These are phyloP conservation scores for Mastacembelus armatus DNA, from an alignment of 2,797 vertebrate species.

Conservation along the genomic window DNA sequence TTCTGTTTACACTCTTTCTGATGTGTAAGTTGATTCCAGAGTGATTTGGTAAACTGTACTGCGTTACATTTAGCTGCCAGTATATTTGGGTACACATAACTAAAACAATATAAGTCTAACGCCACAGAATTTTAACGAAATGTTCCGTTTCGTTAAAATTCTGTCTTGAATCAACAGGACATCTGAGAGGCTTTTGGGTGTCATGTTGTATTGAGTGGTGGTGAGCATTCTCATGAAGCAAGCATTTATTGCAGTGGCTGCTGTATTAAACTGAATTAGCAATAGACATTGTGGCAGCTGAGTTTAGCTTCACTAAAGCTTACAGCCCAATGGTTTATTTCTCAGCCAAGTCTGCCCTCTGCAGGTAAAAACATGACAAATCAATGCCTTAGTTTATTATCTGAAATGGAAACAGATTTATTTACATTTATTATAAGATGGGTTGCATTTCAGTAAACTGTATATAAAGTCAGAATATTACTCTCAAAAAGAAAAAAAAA, in stretches of 20 bases:
- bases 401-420: neutral
- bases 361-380: slow-evolving; percentile 49
- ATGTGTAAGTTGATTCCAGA: neutral
- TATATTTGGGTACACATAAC: no score
- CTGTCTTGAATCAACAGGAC: no score
- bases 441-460: neutral
- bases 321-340: slow-evolving; percentile 21
- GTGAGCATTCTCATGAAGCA: neutral
- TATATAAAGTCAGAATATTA: neutral
- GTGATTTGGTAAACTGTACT: neutral
- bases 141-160: no score
- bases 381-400: neutral
- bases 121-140: no score
- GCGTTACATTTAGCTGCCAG: neutral
- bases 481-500: no score
- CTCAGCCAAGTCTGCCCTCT: slow-evolving; percentile 77
- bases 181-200: neutral
- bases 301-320: neutral
- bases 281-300: neutral
- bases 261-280: neutral
- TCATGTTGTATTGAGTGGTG: neutral
- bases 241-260: neutral
- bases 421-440: no score
- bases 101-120: no score
- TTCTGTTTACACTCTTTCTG: neutral